Evolutionary conservation across 2,888 invertebrate species (phyloP).

Genomic region (Drosophila suboccidentalis): DNA sequence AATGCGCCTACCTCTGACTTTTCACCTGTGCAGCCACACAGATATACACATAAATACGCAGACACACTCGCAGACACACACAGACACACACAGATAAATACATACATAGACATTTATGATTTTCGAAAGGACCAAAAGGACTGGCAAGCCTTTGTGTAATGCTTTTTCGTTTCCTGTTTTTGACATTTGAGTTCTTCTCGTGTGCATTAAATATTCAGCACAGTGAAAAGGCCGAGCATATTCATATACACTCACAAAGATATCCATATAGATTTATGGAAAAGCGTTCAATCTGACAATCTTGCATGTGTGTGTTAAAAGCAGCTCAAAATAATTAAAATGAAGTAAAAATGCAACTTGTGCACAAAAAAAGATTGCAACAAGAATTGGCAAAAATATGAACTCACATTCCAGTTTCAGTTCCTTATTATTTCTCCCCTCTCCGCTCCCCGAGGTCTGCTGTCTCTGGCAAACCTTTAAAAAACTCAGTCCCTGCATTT

Average conservation of each 20-base stretch:
- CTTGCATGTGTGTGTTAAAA: constrained; percentile 46
- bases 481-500: constrained; percentile 7
- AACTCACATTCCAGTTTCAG: constrained; percentile 3
- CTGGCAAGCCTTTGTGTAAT: constrained; percentile 63
- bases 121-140: constrained; percentile 55
- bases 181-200: constrained; percentile 67
- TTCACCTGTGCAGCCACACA: constrained; percentile 66
- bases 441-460: constrained; percentile 8
- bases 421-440: background rate
- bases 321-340: constrained; percentile 60
- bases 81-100: background rate
- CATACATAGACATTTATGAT: constrained; percentile 44
- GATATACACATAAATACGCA: constrained; percentile 16
- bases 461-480: constrained; percentile 16
- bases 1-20: constrained; percentile 70
- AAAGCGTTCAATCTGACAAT: constrained; percentile 37
- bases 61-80: background rate
- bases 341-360: constrained; percentile 22
- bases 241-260: constrained; percentile 13
- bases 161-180: constrained; percentile 65
- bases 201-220: constrained; percentile 67
- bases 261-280: constrained; percentile 16
- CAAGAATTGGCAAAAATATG: constrained; percentile 34
- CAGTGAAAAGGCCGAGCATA: constrained; percentile 25
- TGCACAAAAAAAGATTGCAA: background rate